These are phyloP conservation scores for Glaucomys volans DNA, from an alignment of 2,113 vertebrate species.

Conservation along the genomic window DNA sequence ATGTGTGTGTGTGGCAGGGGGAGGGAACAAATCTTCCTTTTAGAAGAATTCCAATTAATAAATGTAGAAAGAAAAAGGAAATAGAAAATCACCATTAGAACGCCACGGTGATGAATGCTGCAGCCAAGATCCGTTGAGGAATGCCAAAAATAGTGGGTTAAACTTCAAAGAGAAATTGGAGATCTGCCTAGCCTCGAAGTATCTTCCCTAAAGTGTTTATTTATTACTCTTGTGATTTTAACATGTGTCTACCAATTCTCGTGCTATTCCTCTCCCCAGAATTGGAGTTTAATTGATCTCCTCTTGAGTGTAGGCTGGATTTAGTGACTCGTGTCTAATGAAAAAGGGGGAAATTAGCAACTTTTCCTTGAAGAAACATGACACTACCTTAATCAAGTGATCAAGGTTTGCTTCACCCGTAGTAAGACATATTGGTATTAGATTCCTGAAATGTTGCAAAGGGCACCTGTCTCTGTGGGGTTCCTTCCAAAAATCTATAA, in stretches of 20 bases:
- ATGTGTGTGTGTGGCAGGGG: no score
- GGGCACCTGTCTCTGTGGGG: not conserved
- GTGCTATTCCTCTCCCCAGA: not conserved
- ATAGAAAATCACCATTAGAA: not conserved
- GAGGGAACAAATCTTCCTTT: not conserved
- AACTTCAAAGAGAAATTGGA: not conserved
- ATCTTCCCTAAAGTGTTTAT: not conserved
- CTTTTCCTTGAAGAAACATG: constrained; percentile 7
- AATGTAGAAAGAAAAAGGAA: not conserved
- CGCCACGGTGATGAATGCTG: not conserved
- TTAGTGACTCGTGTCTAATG: not conserved
- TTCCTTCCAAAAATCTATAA: not conserved
- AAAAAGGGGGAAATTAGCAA: constrained; percentile 7
- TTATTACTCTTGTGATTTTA: constrained; percentile 34
- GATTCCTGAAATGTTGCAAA: not conserved
- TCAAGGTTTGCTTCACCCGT: not conserved
- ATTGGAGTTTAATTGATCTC: not conserved
- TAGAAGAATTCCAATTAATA: not conserved
- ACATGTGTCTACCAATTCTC: not conserved
- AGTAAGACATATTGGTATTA: not conserved
- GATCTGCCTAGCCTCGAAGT: not conserved
- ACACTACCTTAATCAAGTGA: not conserved
- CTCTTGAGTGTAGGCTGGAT: not conserved
- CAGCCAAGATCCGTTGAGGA: not conserved
- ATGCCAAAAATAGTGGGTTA: not conserved